phyloP scores from a whole-genome alignment of 2,888 invertebrate species.

The Cerceris rybyensis region DNA sequence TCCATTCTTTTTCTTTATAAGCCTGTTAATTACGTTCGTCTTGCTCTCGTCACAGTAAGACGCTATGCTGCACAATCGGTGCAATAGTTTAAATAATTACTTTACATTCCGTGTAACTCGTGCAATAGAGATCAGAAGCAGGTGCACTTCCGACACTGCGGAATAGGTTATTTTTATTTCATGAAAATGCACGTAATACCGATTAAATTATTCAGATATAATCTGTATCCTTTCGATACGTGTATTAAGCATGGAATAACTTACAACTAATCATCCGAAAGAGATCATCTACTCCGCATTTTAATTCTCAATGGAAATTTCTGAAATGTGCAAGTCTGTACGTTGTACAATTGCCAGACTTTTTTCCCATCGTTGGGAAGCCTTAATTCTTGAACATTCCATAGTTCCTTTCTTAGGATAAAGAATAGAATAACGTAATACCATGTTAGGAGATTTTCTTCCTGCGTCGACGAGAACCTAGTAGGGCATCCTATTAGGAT shows the following conservation, averaged over 20 bases:
- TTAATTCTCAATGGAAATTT: too few relatives aligned
- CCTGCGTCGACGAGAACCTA: neutral
- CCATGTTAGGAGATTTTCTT: neutral
- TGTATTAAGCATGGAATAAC: too few relatives aligned
- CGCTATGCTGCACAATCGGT: conserved; percentile 50
- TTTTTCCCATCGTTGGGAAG: too few relatives aligned
- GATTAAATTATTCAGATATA: too few relatives aligned
- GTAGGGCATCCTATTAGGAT: neutral
- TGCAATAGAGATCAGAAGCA: conserved; percentile 51
- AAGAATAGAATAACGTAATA: neutral
- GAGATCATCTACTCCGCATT: too few relatives aligned
- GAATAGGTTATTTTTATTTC: conserved; percentile 1
- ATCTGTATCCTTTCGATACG: too few relatives aligned
- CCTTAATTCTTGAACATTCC: too few relatives aligned
- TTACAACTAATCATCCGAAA: too few relatives aligned
- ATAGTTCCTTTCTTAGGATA: conserved; percentile 5
- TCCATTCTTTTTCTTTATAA: neutral
- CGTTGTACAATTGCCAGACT: too few relatives aligned
- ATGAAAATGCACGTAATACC: too few relatives aligned
- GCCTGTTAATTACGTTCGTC: conserved; percentile 14
- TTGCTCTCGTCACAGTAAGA: conserved; percentile 43
- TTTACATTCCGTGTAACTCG: conserved; percentile 32
- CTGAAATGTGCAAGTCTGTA: too few relatives aligned
- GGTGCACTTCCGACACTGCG: conserved; percentile 25
- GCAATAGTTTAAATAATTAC: conserved; percentile 50